Evolutionary conservation across 2,888 invertebrate genomes (phyloP), one percentile per base, ranked within the genome.

Genomic region (Stenodera caucasica): DNA sequence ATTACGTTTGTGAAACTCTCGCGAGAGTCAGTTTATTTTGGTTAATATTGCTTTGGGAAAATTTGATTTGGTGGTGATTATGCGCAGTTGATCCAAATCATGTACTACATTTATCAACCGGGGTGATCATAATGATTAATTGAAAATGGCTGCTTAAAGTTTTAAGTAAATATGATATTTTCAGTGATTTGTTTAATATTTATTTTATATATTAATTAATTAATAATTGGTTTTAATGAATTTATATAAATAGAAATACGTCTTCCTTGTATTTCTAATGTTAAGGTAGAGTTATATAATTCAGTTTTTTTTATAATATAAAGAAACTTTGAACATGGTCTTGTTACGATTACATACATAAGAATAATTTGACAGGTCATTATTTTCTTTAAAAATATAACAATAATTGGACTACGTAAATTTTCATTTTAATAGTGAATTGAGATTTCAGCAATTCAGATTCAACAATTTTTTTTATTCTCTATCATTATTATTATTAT

Each of bases 61-160:
- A 45, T 45, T 45, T 21, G 45, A 45, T 18, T 45, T 21, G 0
- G 1, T 4, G 12, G 1, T 1, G 21, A 45, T 18, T 45, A 1
- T 45, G 45, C 45, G 45, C 45, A 21, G 1, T 45, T 1, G 9
- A 1, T 3, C 4, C 5, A 21, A 21, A 45, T 45, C 1, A 21
- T 7, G 45, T 45, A 2, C 45, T 45, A 18, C 9, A 18, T 21
- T 45, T 45, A 45, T 2, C 29, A 35, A 35, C 32, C 32, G 49
- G 35, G 52, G 58, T 58, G 67, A 70, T 45, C 21, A 12, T 45
- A 45, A 45, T 71, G 67, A 71, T 68, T 70, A 70, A 70, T 73
- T 66, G 65, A 77, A 76, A 74, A 77, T 77, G 77, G 77, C 77
- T 72, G 74, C 74, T 68, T 71, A 67, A 69, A 68, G 21, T 69